phyloP scores from a whole-genome alignment of 1,140 invertebrate species.

The Cotesia chilonis region DNA sequence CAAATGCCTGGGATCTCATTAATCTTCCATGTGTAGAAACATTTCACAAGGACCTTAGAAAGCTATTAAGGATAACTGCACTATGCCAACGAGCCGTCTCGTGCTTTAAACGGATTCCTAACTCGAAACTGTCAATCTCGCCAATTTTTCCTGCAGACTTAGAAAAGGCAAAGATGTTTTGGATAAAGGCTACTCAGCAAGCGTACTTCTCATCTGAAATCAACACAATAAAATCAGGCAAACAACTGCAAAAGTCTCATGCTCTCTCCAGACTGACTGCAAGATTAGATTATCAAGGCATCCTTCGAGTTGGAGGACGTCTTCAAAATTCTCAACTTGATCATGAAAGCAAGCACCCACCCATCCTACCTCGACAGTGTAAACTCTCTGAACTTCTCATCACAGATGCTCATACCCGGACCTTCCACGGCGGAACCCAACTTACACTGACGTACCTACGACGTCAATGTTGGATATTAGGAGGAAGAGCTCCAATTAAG shows the following conservation, averaged over 20 bases:
- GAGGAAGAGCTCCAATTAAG: too few species aligned
- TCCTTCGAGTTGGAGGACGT: constrained; percentile 15
- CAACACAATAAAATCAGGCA: neutral
- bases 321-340: neutral
- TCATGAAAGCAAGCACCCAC: constrained; percentile 2
- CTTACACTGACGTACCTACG: too few species aligned
- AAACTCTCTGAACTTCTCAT: too few species aligned
- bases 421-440: too few species aligned
- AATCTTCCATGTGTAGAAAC: neutral
- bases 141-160: neutral
- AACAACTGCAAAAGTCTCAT: neutral
- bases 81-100: too few species aligned
- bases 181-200: constrained; percentile 12
- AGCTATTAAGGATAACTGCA: constrained; percentile 3
- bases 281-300: constrained; percentile 5
- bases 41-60: neutral
- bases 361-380: neutral
- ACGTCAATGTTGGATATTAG: too few species aligned
- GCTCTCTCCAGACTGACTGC: neutral
- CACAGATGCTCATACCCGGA: too few species aligned
- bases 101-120: neutral
- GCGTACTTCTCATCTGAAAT: neutral
- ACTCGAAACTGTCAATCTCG: neutral
- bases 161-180: neutral
- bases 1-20: neutral